Conservation (phyloP, 2,888 invertebrate genomes). For the Micoletzkya japonica region DNA sequence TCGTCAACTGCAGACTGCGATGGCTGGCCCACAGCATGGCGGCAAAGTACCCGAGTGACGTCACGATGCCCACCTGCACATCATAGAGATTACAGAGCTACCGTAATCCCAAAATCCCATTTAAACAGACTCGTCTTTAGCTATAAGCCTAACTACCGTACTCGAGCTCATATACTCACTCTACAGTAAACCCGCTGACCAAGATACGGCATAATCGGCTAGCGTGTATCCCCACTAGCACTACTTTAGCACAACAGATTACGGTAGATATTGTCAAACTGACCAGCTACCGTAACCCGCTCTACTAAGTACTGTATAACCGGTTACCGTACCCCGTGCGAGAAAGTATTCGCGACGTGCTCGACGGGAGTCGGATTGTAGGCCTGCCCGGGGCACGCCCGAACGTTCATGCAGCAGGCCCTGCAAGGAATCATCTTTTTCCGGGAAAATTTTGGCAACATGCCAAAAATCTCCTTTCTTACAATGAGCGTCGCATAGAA, state of each 20-base stretch:
- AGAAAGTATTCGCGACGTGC: constrained; percentile 56
- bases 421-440: too few relatives aligned
- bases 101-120: not conserved
- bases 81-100: too few relatives aligned
- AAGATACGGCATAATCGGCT: not conserved
- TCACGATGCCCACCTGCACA: constrained; percentile 55
- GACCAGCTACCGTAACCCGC: not conserved
- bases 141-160: too few relatives aligned
- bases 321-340: constrained; percentile 44
- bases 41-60: constrained; percentile 45
- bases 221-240: not conserved
- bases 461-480: too few relatives aligned
- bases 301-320: not conserved
- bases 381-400: constrained; percentile 49
- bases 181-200: too few relatives aligned
- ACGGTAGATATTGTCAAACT: not conserved
- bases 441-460: too few relatives aligned
- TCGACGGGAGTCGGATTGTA: constrained; percentile 60
- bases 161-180: too few relatives aligned
- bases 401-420: constrained; percentile 49
- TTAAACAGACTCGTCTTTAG: too few relatives aligned
- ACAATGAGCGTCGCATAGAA: too few relatives aligned
- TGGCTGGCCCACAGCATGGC: constrained; percentile 44
- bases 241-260: not conserved
- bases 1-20: constrained; percentile 49